A percentile compares a stretch with the other conserved stretches of the same genome.
These are phyloP conservation scores for Sphinx pinastri DNA, from an alignment of 2,888 invertebrate genomes.

Conservation along the genomic window DNA sequence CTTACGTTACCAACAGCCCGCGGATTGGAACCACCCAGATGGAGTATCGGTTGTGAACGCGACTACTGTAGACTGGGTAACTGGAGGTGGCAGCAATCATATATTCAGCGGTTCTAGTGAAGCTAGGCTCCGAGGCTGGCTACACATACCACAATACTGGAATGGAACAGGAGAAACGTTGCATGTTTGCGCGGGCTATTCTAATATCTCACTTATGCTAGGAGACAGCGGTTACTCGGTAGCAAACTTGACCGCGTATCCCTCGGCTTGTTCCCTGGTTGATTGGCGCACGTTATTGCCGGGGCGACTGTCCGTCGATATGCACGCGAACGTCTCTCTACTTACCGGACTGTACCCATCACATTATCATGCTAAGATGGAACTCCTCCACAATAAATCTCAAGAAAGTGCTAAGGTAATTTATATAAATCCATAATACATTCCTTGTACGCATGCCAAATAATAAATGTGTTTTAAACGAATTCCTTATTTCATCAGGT, in stretches of 20 bases:
- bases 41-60: constrained; percentile 93
- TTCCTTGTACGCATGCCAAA: background rate
- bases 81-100: constrained; percentile 87
- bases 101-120: constrained; percentile 89
- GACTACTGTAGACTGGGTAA: constrained; percentile 91
- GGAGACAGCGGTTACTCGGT: constrained; percentile 78
- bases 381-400: constrained; percentile 89
- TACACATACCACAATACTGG: constrained; percentile 91
- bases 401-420: constrained; percentile 88
- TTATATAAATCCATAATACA: constrained; percentile 5
- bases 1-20: constrained; percentile 93
- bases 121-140: constrained; percentile 91
- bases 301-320: constrained; percentile 86
- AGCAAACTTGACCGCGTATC: constrained; percentile 87
- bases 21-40: constrained; percentile 95
- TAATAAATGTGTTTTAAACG: background rate
- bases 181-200: constrained; percentile 91
- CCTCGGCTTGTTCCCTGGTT: constrained; percentile 88
- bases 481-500: constrained; percentile 67
- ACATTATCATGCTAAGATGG: constrained; percentile 91
- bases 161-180: constrained; percentile 87
- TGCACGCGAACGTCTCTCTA: constrained; percentile 86
- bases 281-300: constrained; percentile 87
- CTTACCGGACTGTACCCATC: constrained; percentile 84
- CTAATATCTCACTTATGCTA: constrained; percentile 87